Conservation (phyloP, 2,888 invertebrate genomes). For the Blomia tropicalis region DNA sequence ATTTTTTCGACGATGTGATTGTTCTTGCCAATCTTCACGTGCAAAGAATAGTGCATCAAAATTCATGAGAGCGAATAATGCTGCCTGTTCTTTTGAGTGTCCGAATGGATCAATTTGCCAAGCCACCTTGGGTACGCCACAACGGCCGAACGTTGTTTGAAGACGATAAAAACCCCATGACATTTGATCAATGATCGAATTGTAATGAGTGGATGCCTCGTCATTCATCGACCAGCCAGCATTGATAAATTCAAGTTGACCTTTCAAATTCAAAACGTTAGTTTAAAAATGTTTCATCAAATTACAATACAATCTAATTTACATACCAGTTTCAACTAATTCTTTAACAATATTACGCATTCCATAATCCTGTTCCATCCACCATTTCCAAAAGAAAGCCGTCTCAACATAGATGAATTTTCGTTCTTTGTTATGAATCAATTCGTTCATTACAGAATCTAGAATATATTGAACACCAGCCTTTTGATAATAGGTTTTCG, state of each 20-base stretch:
- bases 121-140: constrained; percentile 46
- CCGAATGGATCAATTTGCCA: constrained; percentile 65
- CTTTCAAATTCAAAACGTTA: constrained; percentile 27
- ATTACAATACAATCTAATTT: neutral
- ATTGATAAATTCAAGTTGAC: constrained; percentile 45
- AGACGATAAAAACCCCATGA: constrained; percentile 47
- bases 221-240: constrained; percentile 56
- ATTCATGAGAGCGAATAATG: constrained; percentile 51
- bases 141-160: constrained; percentile 51
- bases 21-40: constrained; percentile 72
- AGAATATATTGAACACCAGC: constrained; percentile 79
- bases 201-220: constrained; percentile 53
- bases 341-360: constrained; percentile 46
- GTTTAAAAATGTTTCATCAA: neutral
- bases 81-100: constrained; percentile 68
- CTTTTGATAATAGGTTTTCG: constrained; percentile 41
- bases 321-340: constrained; percentile 44
- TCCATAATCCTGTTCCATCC: constrained; percentile 49
- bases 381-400: constrained; percentile 73
- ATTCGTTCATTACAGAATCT: constrained; percentile 59
- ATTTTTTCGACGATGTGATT: constrained; percentile 43
- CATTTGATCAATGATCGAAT: constrained; percentile 53
- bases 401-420: constrained; percentile 69
- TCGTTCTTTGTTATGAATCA: constrained; percentile 48
- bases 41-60: constrained; percentile 75